These are phyloP conservation scores for Alloscopus bannaensis DNA, from an alignment of 2,888 invertebrate species.

Conservation along the genomic window DNA sequence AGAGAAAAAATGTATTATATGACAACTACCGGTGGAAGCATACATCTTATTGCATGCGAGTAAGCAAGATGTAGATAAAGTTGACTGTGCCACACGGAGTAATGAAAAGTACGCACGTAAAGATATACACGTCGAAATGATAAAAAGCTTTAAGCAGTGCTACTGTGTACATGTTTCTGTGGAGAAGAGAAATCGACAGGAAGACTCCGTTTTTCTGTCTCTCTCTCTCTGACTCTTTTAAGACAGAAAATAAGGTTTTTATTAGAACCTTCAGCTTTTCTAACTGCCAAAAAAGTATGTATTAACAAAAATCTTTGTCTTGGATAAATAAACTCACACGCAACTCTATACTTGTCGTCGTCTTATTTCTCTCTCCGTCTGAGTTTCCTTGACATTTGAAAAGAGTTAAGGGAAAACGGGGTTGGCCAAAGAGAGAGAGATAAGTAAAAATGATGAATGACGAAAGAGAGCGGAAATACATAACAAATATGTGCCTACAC, in stretches of 20 bases:
- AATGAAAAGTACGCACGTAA: not conserved
- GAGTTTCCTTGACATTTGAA: conserved; percentile 34
- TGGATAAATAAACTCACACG: conserved; percentile 15
- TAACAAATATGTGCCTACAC: not conserved
- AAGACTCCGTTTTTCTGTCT: too few species aligned
- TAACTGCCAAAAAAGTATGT: not conserved
- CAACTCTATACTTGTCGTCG: conserved; percentile 30
- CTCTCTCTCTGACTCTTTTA: too few species aligned
- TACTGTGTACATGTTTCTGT: not conserved
- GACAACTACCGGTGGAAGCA: conserved; percentile 46
- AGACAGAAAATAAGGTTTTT: not conserved
- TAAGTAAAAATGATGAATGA: conserved; percentile 21
- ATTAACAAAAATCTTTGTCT: not conserved
- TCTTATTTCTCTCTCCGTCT: too few species aligned
- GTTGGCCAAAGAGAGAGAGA: conserved; percentile 1
- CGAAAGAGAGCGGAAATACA: not conserved
- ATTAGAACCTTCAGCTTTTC: not conserved
- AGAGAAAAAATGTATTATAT: conserved; percentile 25
- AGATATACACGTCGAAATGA: not conserved
- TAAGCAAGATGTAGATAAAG: conserved; percentile 20
- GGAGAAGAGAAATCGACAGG: too few species aligned
- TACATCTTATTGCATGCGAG: conserved; percentile 8
- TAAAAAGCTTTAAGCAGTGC: conserved; percentile 11
- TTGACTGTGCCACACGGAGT: not conserved
- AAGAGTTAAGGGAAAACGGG: conserved; percentile 2